A percentile compares a stretch with the other conserved stretches of the same genome.
Evolutionary conservation across 2,797 vertebrate genomes (phyloP).

Genomic region (Chaetodon trifasciatus): DNA sequence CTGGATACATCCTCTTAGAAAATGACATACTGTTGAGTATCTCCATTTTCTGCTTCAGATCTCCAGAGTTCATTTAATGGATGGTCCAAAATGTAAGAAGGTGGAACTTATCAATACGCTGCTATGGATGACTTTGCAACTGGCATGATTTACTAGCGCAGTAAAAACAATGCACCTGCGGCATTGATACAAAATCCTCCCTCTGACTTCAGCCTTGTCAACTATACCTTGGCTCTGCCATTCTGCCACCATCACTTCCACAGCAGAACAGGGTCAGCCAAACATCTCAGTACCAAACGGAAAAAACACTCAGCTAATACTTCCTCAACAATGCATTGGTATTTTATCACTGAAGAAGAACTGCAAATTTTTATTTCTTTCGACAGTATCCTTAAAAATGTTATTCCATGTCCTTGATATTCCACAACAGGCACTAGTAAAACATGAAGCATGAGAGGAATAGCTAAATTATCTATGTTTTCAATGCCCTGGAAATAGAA

Average conservation of each 20-base stretch:
- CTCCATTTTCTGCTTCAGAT: background rate
- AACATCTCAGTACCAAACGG: slow-evolving; percentile 20
- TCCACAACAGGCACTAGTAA: background rate
- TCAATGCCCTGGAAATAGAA: background rate
- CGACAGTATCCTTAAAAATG: background rate
- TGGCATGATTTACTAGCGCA: background rate
- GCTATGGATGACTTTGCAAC: background rate
- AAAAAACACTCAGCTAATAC: slow-evolving; percentile 29
- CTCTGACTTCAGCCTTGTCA: background rate
- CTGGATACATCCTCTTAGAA: background rate
- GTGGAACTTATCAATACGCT: background rate
- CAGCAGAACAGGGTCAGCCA: slow-evolving; percentile 20
- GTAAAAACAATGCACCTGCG: background rate
- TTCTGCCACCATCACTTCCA: background rate
- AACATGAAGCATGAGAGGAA: background rate
- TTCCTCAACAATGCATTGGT: background rate
- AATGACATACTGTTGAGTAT: background rate
- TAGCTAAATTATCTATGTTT: background rate
- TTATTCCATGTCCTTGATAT: background rate
- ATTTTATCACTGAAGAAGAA: slow-evolving; percentile 10
- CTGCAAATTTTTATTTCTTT: background rate
- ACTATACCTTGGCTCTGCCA: background rate
- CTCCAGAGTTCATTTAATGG: background rate
- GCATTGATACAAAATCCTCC: background rate
- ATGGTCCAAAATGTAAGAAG: background rate